Conservation (phyloP, 2,888 invertebrate genomes). For the Mythimna ferrago region DNA sequence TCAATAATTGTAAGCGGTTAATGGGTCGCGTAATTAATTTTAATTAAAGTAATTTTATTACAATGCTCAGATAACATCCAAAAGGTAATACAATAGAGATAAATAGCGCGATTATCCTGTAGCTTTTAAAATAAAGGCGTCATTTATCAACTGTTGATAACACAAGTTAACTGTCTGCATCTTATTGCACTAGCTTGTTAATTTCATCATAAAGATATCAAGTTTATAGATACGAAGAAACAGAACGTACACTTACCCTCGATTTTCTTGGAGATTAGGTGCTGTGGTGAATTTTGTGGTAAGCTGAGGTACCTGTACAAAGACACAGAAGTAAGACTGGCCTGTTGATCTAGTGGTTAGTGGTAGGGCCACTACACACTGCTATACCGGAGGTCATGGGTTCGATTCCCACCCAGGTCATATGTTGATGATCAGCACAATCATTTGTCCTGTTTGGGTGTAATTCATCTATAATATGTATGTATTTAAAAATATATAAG, state of each 20-base stretch:
- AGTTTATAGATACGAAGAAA: background rate
- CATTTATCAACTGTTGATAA: conserved; percentile 30
- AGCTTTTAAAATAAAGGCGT: conserved; percentile 37
- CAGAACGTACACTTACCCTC: conserved; percentile 90
- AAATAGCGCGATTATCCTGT: conserved; percentile 35
- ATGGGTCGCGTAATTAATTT: conserved; percentile 48
- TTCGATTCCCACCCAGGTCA: too few relatives aligned
- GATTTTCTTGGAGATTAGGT: conserved; percentile 92
- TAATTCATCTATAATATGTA: too few relatives aligned
- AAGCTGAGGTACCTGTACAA: conserved; percentile 91
- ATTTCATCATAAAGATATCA: background rate
- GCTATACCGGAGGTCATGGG: too few relatives aligned
- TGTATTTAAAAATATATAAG: too few relatives aligned
- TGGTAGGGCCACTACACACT: too few relatives aligned
- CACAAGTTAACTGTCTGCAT: conserved; percentile 11
- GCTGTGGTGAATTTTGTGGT: conserved; percentile 85
- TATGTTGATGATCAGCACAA: background rate
- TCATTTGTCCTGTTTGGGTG: too few relatives aligned
- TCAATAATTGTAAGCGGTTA: conserved; percentile 28
- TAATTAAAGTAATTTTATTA: conserved; percentile 53
- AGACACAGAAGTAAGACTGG: background rate
- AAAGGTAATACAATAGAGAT: conserved; percentile 50
- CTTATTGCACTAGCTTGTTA: conserved; percentile 17
- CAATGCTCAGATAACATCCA: conserved; percentile 59
- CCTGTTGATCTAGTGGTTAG: too few relatives aligned